These are phyloP conservation scores for Suncus etruscus DNA, from an alignment of 2,113 vertebrate species.

Conservation along the genomic window DNA sequence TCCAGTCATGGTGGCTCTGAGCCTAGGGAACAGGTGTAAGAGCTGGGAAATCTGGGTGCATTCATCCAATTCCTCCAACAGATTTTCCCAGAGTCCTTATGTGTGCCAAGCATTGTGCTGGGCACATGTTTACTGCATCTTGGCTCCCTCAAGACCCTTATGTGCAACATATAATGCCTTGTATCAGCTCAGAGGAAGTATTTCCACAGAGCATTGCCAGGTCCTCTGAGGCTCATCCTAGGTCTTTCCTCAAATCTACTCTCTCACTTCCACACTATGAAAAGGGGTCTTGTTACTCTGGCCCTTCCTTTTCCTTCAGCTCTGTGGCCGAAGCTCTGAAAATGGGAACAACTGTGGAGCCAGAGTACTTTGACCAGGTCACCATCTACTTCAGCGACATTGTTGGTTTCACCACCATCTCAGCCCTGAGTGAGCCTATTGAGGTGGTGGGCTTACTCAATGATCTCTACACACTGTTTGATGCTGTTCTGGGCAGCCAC, in stretches of 20 bases:
- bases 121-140: neutral
- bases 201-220: neutral
- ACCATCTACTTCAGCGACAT: conserved; percentile 94
- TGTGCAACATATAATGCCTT: neutral
- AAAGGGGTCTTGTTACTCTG: neutral
- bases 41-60: neutral
- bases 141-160: neutral
- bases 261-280: neutral
- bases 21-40: neutral
- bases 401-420: conserved; percentile 89
- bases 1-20: neutral
- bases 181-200: neutral
- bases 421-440: conserved; percentile 95
- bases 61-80: neutral
- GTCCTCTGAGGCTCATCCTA: neutral
- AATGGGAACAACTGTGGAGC: conserved; percentile 92
- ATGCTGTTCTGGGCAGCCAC: conserved; percentile 93
- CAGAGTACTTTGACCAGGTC: conserved; percentile 96
- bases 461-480: conserved; percentile 94
- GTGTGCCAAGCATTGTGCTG: neutral
- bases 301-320: conserved; percentile 81
- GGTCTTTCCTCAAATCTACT: neutral
- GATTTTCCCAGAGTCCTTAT: neutral
- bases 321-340: conserved; percentile 95
- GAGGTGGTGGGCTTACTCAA: conserved; percentile 96